Evolutionary conservation across 2,113 vertebrate species (phyloP).

Genomic region (Leuciscus idus): DNA sequence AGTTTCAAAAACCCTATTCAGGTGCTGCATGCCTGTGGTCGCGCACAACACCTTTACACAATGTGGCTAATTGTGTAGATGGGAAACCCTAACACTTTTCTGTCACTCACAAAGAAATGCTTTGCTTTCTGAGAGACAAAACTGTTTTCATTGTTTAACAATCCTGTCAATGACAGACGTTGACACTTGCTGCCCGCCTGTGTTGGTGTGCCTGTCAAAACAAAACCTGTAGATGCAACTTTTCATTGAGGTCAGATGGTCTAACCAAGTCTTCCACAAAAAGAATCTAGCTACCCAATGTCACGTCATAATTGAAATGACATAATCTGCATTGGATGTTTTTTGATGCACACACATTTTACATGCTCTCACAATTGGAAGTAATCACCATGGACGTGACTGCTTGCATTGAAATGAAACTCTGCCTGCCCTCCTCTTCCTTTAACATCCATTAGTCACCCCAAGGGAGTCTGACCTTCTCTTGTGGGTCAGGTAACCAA

Average conservation of each 20-base stretch:
- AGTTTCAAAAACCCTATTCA: background rate
- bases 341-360: background rate
- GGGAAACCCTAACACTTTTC: background rate
- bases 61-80: slow-evolving; percentile 19
- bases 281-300: background rate
- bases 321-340: background rate
- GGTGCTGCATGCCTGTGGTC: slow-evolving; percentile 10
- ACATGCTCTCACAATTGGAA: background rate
- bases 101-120: background rate
- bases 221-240: background rate
- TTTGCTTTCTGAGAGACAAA: slow-evolving; percentile 24
- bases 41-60: background rate
- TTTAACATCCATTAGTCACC: slow-evolving; percentile 67
- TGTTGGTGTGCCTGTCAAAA: background rate
- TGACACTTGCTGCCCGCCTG: background rate
- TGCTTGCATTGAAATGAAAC: slow-evolving; percentile 26
- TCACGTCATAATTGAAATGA: background rate
- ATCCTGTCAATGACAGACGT: slow-evolving; percentile 10
- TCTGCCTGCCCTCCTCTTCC: slow-evolving; percentile 5
- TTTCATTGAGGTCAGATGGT: background rate
- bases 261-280: background rate
- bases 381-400: background rate
- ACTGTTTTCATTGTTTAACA: background rate
- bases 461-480: slow-evolving; percentile 52
- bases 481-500: slow-evolving; percentile 57